These are phyloP conservation scores for Pycnomerus fuliginosus DNA, from an alignment of 2,888 invertebrate species.

Conservation along the genomic window DNA sequence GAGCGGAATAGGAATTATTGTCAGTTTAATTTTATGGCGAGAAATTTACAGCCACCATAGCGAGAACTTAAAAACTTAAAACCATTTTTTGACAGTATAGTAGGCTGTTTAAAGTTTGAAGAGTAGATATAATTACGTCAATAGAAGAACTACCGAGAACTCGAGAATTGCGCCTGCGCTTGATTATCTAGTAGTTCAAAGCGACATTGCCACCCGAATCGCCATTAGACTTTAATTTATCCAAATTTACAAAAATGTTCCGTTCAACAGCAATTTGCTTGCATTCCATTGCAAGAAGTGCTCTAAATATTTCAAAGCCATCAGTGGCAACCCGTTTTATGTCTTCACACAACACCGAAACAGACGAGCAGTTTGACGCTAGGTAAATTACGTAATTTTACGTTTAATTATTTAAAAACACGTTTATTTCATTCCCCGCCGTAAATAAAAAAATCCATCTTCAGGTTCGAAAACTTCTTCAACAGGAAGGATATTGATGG, in stretches of 20 bases:
- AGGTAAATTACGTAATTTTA: slow-evolving; percentile 53
- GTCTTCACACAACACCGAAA: slow-evolving; percentile 60
- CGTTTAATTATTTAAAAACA: not conserved
- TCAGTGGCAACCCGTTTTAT: slow-evolving; percentile 38
- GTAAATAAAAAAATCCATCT: slow-evolving; percentile 19
- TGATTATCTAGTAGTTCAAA: too few relatives aligned
- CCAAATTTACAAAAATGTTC: slow-evolving; percentile 52
- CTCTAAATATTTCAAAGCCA: slow-evolving; percentile 37
- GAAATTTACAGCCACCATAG: not conserved
- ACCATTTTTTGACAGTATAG: too few relatives aligned
- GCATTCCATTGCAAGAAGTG: slow-evolving; percentile 47
- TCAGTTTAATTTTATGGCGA: too few relatives aligned
- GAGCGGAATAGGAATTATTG: too few relatives aligned
- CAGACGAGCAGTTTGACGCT: slow-evolving; percentile 83
- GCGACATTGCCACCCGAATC: too few relatives aligned
- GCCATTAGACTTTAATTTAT: too few relatives aligned
- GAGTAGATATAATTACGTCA: too few relatives aligned
- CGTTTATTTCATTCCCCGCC: not conserved
- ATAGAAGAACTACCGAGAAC: too few relatives aligned
- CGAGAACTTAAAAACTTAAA: too few relatives aligned
- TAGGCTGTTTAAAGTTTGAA: too few relatives aligned
- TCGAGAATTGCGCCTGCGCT: too few relatives aligned
- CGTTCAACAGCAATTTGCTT: slow-evolving; percentile 54
- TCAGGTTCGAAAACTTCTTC: slow-evolving; percentile 79
- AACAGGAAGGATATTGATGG: slow-evolving; percentile 85